phyloP scores from a whole-genome alignment of 2,888 invertebrate genomes.

The Herminia tarsipennalis region DNA sequence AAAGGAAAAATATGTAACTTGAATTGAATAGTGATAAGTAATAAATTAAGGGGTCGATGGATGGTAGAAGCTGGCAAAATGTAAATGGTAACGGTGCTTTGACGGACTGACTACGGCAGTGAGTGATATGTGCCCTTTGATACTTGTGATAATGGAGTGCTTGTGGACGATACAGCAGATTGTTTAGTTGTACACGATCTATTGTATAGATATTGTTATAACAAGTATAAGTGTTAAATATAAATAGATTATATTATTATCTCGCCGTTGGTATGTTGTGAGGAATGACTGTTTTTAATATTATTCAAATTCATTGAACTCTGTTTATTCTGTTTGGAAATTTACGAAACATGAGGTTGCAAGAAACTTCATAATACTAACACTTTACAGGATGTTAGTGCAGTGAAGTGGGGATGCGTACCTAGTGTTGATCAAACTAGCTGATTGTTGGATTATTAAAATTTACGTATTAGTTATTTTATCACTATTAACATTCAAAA shows the following conservation, averaged over 20 bases:
- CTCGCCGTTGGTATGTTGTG: constrained; percentile 65
- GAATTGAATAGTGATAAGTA: constrained; percentile 46
- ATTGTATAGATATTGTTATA: constrained; percentile 72
- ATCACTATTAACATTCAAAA: constrained; percentile 39
- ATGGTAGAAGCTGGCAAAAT: constrained; percentile 34
- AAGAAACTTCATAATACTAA: neutral
- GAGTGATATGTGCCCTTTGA: constrained; percentile 70
- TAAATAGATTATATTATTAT: constrained; percentile 68
- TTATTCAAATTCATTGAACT: constrained; percentile 71
- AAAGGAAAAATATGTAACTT: constrained; percentile 57
- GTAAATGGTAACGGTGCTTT: constrained; percentile 59
- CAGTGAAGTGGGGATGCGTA: constrained; percentile 7
- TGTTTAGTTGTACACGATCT: constrained; percentile 61
- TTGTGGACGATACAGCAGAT: constrained; percentile 55
- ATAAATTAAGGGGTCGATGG: constrained; percentile 30
- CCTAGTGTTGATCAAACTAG: constrained; percentile 31
- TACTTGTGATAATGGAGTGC: constrained; percentile 71
- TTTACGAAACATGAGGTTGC: constrained; percentile 14
- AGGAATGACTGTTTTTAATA: constrained; percentile 78
- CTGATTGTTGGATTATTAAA: constrained; percentile 29
- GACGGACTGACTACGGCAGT: constrained; percentile 46
- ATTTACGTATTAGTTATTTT: constrained; percentile 26
- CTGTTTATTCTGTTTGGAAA: constrained; percentile 47
- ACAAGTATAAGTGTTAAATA: constrained; percentile 74
- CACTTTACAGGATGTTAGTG: constrained; percentile 4